Percentiles rank a stretch among this genome's conserved stretches.
phyloP scores from a whole-genome alignment of 2,113 vertebrate species.

The Redunca redunca region DNA sequence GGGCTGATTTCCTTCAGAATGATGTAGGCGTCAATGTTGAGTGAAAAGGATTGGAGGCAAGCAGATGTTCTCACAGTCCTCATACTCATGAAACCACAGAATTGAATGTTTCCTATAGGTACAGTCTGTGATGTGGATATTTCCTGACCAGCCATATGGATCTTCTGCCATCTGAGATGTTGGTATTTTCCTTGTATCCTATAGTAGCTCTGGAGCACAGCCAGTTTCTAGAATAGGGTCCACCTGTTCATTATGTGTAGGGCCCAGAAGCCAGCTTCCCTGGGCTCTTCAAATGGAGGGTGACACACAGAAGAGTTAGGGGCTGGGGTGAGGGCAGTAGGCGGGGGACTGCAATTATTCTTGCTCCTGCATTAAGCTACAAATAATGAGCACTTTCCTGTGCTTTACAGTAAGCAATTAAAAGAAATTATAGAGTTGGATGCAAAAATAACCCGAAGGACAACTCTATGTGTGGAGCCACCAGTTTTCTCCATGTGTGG shows the following conservation, averaged over 20 bases:
- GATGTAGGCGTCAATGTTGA: neutral
- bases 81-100: neutral
- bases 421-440: slow-evolving; percentile 76
- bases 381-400: slow-evolving; percentile 50
- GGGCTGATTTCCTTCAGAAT: too few relatives aligned
- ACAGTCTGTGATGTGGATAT: neutral
- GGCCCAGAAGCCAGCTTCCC: neutral
- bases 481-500: slow-evolving; percentile 75
- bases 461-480: slow-evolving; percentile 73
- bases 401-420: slow-evolving; percentile 77
- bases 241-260: neutral
- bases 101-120: neutral
- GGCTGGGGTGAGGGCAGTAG: neutral
- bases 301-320: neutral
- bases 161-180: slow-evolving; percentile 20
- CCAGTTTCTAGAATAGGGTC: neutral
- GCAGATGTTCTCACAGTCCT: neutral
- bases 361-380: slow-evolving; percentile 42
- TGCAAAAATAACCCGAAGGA: slow-evolving; percentile 75
- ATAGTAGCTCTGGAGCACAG: neutral
- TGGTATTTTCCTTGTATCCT: slow-evolving; percentile 33
- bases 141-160: neutral
- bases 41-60: neutral
- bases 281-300: slow-evolving; percentile 38
- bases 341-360: slow-evolving; percentile 2